Percentiles rank a stretch among this genome's conserved stretches.
Conservation (phyloP, 2,113 vertebrate genomes). For the Chlamydotis undulata region DNA sequence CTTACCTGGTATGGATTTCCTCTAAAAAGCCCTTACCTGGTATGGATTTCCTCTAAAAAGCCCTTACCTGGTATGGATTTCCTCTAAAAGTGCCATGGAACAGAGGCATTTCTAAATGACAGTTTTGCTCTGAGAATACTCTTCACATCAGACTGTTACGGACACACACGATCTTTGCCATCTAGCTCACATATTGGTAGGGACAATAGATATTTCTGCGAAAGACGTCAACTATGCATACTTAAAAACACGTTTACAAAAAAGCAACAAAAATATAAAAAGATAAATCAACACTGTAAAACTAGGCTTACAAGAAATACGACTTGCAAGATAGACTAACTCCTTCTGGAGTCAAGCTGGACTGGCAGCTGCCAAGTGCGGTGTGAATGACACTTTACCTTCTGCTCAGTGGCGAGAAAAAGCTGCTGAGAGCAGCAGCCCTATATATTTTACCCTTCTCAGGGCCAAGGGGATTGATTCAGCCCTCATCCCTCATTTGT, state of each 20-base stretch:
- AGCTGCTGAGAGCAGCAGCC: not conserved
- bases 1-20: no score
- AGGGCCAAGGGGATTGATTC: not conserved
- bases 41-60: no score
- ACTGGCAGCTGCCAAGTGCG: not conserved
- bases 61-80: no score
- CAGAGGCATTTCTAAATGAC: not conserved
- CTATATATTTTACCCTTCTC: not conserved
- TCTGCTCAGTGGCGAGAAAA: not conserved
- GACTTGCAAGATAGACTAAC: not conserved
- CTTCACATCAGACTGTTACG: not conserved
- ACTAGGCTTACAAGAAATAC: not conserved
- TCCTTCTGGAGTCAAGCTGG: not conserved
- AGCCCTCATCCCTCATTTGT: not conserved
- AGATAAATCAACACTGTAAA: not conserved
- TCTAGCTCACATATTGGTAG: not conserved
- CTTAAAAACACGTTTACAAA: not conserved
- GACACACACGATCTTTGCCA: not conserved
- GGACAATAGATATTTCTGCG: not conserved
- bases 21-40: not conserved
- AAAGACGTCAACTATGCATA: fast-evolving
- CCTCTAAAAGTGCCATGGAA: not conserved
- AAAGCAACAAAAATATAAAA: not conserved
- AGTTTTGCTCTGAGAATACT: not conserved
- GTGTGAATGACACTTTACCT: not conserved